These are phyloP conservation scores for Antechinus stuartii DNA, from an alignment of 2,113 vertebrate genomes.

Conservation along the genomic window DNA sequence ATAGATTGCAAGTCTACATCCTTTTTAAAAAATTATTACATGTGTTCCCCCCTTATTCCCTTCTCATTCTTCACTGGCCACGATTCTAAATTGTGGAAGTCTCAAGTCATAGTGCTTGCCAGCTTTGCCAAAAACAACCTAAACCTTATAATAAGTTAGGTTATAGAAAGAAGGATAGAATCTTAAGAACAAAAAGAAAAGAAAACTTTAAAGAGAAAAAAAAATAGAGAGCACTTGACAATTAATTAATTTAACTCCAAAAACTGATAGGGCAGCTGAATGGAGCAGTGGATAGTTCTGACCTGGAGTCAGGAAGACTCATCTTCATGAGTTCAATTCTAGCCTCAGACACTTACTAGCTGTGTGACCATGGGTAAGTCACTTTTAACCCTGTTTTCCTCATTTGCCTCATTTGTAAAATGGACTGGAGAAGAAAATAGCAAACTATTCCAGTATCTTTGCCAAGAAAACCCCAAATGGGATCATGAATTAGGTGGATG, in stretches of 20 bases:
- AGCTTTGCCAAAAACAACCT: background rate
- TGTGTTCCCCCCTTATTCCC: background rate
- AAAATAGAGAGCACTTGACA: background rate
- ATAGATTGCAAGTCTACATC: background rate
- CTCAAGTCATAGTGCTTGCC: background rate
- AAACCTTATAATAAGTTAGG: fast-evolving
- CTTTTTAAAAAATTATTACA: background rate
- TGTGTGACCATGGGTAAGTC: background rate
- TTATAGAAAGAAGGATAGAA: background rate
- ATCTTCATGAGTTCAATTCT: background rate
- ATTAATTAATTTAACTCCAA: background rate
- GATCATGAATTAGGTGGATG: background rate
- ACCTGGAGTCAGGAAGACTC: background rate
- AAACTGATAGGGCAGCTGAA: background rate
- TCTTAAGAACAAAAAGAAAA: background rate
- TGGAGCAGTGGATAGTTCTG: background rate
- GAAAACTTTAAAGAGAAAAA: background rate
- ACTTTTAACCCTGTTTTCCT: background rate
- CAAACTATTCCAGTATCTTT: background rate
- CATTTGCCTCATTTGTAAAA: background rate
- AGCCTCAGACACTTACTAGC: background rate
- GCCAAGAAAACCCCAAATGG: background rate
- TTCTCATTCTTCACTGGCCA: background rate
- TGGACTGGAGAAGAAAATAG: background rate
- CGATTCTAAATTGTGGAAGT: background rate